Evolutionary conservation across 2,113 vertebrate species (phyloP), one percentile per base, ranked within the genome.

Genomic region (Actenoides lindsayi): DNA sequence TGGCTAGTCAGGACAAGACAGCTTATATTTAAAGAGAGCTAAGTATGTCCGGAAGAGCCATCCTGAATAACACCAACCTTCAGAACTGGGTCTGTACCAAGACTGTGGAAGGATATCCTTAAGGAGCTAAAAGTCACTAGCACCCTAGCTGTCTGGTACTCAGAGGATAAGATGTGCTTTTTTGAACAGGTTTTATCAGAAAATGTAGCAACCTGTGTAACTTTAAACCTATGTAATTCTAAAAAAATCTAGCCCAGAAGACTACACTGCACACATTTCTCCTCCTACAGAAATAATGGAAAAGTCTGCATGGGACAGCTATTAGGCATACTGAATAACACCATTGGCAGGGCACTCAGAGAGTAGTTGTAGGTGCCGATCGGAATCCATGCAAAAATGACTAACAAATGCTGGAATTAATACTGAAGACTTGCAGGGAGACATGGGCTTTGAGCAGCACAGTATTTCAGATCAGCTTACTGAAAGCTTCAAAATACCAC

Each of bases 401-500:
- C 54, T 82, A 84, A 95, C 57, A 95, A 97, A 93, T 44, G 37
- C 74, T 95, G 70, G 81, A 92, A 94, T 93, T 90, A 90, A 90
- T 92, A 95, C 77, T 3, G 46, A 95, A 96, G 64, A 63, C 71
- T 91, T 91, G 68, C 37, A 67, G 87, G 78, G 89, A 95, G 86
- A 93, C 87, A 78, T 79, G 50, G 64, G 78, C 76, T 87, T 96
- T 97, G 79, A 95, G 86, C 80, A 89, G 85, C 87, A 92, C 78
- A 97, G 85, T 89, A 96, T 97, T 97, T 96, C 96, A 91, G 86
- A 96, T 98, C 96, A 94, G 89, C 97, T 98, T 98, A 98, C 97
- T 94, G 95, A 97, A 97, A 96, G 93, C 91, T 98, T 97, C 96
- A 97, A 96, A 98, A 97, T 97, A 97, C 97, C 96, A 97, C 94